phyloP scores from a whole-genome alignment of 1,140 invertebrate species.

The Hypothenemus hampei region DNA sequence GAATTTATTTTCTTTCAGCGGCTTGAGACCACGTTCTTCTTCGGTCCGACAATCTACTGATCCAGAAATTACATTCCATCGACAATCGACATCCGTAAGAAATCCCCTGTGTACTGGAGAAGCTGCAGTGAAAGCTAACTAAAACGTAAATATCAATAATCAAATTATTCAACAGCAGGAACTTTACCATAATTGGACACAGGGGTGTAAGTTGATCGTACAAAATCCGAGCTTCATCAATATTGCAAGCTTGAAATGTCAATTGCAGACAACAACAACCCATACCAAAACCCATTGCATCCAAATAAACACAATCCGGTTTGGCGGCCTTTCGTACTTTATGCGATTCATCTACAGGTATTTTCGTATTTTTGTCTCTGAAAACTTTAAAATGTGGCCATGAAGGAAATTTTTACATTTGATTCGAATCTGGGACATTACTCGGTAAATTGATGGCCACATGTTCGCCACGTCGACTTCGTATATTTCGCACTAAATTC shows the following conservation, averaged over 20 bases:
- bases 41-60: constrained; percentile 94
- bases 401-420: not conserved
- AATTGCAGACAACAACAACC: constrained; percentile 96
- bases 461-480: constrained; percentile 85
- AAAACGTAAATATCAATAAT: constrained; percentile 18
- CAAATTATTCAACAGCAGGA: constrained; percentile 10
- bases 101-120: constrained; percentile 92
- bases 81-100: constrained; percentile 91
- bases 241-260: constrained; percentile 96
- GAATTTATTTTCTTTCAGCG: constrained; percentile 72
- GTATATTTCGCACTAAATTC: constrained; percentile 91
- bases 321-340: constrained; percentile 55
- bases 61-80: constrained; percentile 93
- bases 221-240: constrained; percentile 88
- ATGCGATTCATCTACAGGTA: constrained; percentile 69
- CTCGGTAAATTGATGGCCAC: constrained; percentile 94
- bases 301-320: constrained; percentile 91
- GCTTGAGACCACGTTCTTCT: constrained; percentile 84
- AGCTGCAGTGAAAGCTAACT: constrained; percentile 94
- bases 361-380: constrained; percentile 77
- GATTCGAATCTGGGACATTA: constrained; percentile 47
- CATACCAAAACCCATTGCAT: constrained; percentile 99
- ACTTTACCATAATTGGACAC: constrained; percentile 90
- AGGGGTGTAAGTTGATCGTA: constrained; percentile 97
- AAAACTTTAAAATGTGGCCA: constrained; percentile 29